Base-by-base conservation (phyloP, 2,797 vertebrate genomes). In the Catostomus latipinnis region DNA sequence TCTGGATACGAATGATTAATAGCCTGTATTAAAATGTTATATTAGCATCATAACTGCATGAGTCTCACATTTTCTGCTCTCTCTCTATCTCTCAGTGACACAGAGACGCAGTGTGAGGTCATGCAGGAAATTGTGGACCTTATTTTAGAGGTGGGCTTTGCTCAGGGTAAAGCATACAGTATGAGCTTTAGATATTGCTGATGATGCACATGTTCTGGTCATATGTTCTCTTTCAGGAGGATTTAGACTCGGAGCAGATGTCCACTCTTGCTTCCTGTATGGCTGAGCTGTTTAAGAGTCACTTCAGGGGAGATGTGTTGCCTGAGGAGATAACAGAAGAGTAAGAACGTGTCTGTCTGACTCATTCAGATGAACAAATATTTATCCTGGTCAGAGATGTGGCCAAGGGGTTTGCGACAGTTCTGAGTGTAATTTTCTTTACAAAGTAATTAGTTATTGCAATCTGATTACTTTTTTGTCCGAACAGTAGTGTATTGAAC, bases 121-220 rank as follows among this genome's bases (percentile, higher is more conserved):
- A 99, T 99, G 98, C 98, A 99, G 94, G 98, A 98, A 68, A 96
- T 98, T 0, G 97, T 98, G 90, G 98, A 98, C 88, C 95, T 97
- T 79, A 97, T 99, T 71, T 90, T 99, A 82, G 97, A 99, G 96
- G 97, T 98, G 85, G 93, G 81, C 0, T 54, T 53, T 71, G 7
- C 14, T 22, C 49, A 2, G 58, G 52, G 57, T 53, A 0, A 46
- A 46, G 1, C 46, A 54, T 71, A 63, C 0, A 1, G 8, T 53
- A n/a, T 9, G 67, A 52, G 10, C 7, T 62, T 45, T 53, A 14
- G 65, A 72, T 43, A 56, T 43, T 0, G 14, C 50, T n/a, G 58
- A 6, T 56, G n/a, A 48, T 14, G 7, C 66, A 50, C 11, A 34
- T 34, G 0, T 9, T 16, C 70, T 61, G 6, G 6, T 49, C 0